These are phyloP conservation scores for Pica pica DNA, from an alignment of 2,113 vertebrate genomes.

Conservation along the genomic window DNA sequence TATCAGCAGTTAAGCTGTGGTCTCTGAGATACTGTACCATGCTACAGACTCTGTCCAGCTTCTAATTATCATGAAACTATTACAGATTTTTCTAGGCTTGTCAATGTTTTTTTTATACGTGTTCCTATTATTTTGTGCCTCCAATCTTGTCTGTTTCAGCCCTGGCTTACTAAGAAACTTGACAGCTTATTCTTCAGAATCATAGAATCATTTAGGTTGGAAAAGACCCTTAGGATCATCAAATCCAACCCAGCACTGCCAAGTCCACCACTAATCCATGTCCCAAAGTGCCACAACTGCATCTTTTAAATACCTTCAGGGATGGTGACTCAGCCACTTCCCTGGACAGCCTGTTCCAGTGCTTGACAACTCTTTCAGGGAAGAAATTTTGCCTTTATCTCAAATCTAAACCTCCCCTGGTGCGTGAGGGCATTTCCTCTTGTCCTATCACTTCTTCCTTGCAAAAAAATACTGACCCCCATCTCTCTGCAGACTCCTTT, in stretches of 20 bases:
- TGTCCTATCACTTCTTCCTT: accelerated
- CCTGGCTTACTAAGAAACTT: neutral
- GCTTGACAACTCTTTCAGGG: neutral
- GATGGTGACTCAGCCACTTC: neutral
- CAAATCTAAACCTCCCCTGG: neutral
- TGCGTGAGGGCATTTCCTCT: neutral
- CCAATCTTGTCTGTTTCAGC: neutral
- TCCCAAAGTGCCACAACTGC: neutral
- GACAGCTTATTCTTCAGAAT: neutral
- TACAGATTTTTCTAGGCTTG: neutral
- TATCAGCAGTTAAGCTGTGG: neutral
- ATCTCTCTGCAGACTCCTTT: neutral
- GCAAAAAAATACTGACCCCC: neutral
- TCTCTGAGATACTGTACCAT: neutral
- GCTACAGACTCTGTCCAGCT: neutral
- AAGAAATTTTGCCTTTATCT: neutral
- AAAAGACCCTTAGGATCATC: neutral
- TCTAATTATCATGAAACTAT: neutral
- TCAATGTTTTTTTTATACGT: neutral
- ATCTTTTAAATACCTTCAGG: neutral
- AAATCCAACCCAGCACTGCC: neutral
- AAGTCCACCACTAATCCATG: neutral
- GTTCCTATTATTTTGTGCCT: neutral
- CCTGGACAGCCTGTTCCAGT: neutral
- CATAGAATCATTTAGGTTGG: neutral